Base-by-base conservation (phyloP, 2,888 invertebrate genomes). In the Andrena praecox region DNA sequence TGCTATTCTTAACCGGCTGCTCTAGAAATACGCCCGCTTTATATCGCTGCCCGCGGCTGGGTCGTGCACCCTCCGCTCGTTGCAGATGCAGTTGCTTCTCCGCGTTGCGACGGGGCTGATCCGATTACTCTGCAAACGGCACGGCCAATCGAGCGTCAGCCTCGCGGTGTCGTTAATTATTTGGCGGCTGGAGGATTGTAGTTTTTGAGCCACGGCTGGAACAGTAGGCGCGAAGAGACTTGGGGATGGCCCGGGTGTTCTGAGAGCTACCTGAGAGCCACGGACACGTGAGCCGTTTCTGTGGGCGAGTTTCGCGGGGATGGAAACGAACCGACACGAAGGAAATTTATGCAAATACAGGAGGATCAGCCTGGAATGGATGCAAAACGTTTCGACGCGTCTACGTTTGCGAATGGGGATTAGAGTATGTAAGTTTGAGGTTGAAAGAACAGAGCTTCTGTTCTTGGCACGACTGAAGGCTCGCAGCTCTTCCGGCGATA, bases 1-100 rank as follows among this genome's bases (percentile, higher is more conserved):
- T 82, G 90, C 93, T 93, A 93, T 93, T 93, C 91, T 93, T 92
- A 90, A 87, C 90, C 87, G 87, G 73, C 89, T 90, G 91, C 88
- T 93, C 92, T 92, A 91, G 92, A 93, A 93, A 93, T 93, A 93
- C 87, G 67, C 52, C 63, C 75, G 80, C 74, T 80, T 85, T 88
- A 84, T 88, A 89, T 89, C 88, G 82, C 70, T 79, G 60, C 5
- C 59, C 66, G 82, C 27, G 48, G 50, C 60, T 63, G 85, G 88
- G 89, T 91, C 90, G 88, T 89, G 85, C 84, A 90, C 90, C 90
- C 85, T 84, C 77, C 66, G 68, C n/a, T 78, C 79, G 35, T 54
- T 60, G 73, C 79, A 59, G 86, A 83, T 71, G 75, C 77, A 27
- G 50, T 29, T 20, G 24, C 29, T 29, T 29, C 78, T 31, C 62